A percentile compares a stretch with the other conserved stretches of the same genome.
Conservation (phyloP, 2,113 vertebrate species). For the Chlamydotis undulata region DNA sequence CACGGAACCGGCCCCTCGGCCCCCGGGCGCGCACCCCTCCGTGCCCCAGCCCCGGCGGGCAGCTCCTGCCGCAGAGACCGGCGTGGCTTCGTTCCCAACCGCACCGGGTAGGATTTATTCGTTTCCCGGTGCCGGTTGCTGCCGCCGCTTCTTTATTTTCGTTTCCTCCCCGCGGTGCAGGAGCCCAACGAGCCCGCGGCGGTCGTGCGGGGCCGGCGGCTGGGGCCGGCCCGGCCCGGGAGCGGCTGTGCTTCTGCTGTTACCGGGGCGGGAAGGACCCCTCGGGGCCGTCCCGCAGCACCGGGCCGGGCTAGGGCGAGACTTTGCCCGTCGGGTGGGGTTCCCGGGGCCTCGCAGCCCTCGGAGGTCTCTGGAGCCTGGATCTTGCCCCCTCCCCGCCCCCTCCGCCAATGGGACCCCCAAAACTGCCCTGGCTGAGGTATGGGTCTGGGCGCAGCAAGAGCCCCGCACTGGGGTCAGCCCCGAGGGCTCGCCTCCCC, state of each 20-base stretch:
- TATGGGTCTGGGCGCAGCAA: background rate
- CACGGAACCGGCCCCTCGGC: background rate
- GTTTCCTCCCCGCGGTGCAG: background rate
- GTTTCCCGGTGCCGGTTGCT: background rate
- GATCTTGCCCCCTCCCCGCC: accelerated
- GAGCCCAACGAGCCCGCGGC: background rate
- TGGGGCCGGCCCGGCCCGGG: too few species aligned
- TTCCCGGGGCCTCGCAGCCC: background rate
- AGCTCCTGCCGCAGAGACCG: accelerated
- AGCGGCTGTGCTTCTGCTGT: background rate
- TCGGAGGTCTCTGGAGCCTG: background rate
- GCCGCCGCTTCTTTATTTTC: background rate
- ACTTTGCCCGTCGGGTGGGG: background rate
- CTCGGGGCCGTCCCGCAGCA: background rate
- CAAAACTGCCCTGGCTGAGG: background rate
- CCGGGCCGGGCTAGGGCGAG: accelerated
- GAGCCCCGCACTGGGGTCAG: background rate
- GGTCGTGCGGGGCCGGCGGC: background rate
- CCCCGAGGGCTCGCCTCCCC: background rate
- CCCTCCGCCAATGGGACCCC: background rate
- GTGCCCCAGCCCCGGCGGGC: background rate
- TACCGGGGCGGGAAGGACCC: background rate
- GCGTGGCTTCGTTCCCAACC: background rate
- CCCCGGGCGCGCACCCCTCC: background rate
- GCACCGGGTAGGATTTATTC: background rate